Conservation (phyloP, 2,113 vertebrate species). For the Percopsis transmontana region DNA sequence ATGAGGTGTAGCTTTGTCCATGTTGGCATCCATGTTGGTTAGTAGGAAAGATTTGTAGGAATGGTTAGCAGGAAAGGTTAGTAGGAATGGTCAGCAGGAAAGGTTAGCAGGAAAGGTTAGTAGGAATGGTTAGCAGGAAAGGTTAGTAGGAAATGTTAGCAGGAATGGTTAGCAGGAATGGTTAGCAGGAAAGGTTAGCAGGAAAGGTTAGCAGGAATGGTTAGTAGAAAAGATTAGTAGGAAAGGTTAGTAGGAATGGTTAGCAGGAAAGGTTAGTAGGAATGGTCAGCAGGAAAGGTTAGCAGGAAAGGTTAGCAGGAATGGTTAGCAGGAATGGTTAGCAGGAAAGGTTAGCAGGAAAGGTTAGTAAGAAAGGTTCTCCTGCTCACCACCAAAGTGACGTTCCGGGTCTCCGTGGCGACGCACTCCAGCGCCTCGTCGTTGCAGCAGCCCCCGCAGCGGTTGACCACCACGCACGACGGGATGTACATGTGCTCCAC, state of each 20-base stretch:
- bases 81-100: background rate
- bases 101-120: background rate
- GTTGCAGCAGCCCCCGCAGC: slow-evolving; percentile 90
- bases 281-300: background rate
- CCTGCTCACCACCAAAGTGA: slow-evolving; percentile 87
- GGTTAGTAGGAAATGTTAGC: background rate
- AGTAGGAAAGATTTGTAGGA: background rate
- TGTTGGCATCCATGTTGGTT: too few species aligned
- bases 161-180: background rate
- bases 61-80: background rate
- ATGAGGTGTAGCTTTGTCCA: too few species aligned
- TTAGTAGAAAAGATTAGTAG: too few species aligned
- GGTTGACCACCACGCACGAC: slow-evolving; percentile 87
- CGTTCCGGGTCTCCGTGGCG: slow-evolving; percentile 82
- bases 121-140: background rate
- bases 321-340: background rate
- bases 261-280: too few species aligned
- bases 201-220: background rate
- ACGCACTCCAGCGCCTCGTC: slow-evolving; percentile 91
- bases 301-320: background rate
- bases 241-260: background rate
- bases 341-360: background rate
- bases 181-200: background rate
- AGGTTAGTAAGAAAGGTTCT: background rate
- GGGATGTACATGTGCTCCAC: slow-evolving; percentile 90